Percentiles rank a stretch among this genome's conserved stretches.
Conservation (phyloP, 2,888 invertebrate genomes). For the Tinea pellionella region DNA sequence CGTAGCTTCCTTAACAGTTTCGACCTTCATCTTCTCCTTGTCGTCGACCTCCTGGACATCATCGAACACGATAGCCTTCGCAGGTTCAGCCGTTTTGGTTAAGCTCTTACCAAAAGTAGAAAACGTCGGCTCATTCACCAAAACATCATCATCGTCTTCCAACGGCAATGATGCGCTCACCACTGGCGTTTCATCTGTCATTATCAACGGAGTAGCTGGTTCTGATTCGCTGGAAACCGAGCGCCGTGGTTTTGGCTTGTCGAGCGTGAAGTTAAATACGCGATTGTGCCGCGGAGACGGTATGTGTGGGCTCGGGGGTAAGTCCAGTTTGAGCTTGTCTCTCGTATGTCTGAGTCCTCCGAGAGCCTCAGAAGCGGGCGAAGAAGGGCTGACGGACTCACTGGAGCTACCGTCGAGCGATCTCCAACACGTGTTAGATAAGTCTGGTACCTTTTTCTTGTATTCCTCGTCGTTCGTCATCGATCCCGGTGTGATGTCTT, state of each 20-base stretch:
- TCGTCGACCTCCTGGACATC: conserved; percentile 22
- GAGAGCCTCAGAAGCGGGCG: conserved; percentile 37
- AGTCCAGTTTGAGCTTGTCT: conserved; percentile 77
- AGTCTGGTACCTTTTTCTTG: neutral
- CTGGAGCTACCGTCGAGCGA: conserved; percentile 50
- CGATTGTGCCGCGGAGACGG: conserved; percentile 43
- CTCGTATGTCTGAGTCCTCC: conserved; percentile 80
- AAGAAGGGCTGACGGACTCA: conserved; percentile 56
- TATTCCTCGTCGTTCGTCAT: conserved; percentile 16
- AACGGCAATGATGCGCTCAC: conserved; percentile 35
- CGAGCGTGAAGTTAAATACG: conserved; percentile 56
- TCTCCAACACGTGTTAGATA: conserved; percentile 27
- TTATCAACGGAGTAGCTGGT: conserved; percentile 41
- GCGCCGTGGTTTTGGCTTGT: conserved; percentile 41
- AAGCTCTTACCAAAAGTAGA: conserved; percentile 70
- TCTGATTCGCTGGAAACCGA: conserved; percentile 19
- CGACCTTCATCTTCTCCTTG: conserved; percentile 29
- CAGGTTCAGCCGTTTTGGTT: conserved; percentile 23
- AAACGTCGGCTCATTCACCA: conserved; percentile 61
- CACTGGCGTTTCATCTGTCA: conserved; percentile 55
- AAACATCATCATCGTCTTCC: conserved; percentile 33
- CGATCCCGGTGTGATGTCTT: conserved; percentile 69
- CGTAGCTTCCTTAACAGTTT: conserved; percentile 69
- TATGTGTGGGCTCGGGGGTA: conserved; percentile 69
- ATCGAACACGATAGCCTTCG: conserved; percentile 39